Evolutionary conservation across 2,888 invertebrate genomes (phyloP).

Genomic region (Hirudinaria manillensis): DNA sequence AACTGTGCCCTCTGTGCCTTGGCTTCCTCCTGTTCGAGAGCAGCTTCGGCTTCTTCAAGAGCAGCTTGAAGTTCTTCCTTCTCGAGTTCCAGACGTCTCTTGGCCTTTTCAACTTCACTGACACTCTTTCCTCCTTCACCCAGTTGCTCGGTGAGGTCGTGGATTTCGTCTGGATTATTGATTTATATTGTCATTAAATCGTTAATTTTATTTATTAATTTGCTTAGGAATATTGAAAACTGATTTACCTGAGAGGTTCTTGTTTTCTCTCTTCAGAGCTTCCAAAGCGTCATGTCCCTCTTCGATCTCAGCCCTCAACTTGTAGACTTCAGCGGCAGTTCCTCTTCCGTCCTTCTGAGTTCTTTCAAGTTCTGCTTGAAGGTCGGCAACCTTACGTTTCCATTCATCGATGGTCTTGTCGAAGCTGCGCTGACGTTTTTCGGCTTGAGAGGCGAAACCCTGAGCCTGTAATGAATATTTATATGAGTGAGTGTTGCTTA

Average conservation of each 20-base stretch:
- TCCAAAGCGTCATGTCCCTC: constrained; percentile 96
- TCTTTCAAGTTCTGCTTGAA: constrained; percentile 80
- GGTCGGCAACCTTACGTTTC: constrained; percentile 95
- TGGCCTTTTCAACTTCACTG: constrained; percentile 96
- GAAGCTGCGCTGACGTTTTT: constrained; percentile 84
- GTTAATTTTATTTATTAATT: background rate
- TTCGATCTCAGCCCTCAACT: constrained; percentile 90
- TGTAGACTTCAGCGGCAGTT: constrained; percentile 98
- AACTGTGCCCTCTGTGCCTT: constrained; percentile 83
- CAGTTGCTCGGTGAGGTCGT: constrained; percentile 97
- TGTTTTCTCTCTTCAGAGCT: constrained; percentile 96
- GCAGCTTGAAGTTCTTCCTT: constrained; percentile 99
- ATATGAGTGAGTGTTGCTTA: too few species aligned
- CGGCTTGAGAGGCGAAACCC: constrained; percentile 39
- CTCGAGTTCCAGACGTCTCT: constrained; percentile 96
- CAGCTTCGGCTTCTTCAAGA: constrained; percentile 96
- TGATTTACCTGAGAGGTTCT: constrained; percentile 73
- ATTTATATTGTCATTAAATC: background rate
- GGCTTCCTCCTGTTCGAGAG: constrained; percentile 99
- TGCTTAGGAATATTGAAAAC: background rate
- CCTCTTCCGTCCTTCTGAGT: constrained; percentile 99
- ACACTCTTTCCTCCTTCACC: constrained; percentile 99
- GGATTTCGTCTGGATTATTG: constrained; percentile 76
- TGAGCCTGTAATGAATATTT: constrained; percentile 30
- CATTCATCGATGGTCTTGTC: constrained; percentile 99